Conservation (phyloP, 2,113 vertebrate species). For the Alethe diademata region DNA sequence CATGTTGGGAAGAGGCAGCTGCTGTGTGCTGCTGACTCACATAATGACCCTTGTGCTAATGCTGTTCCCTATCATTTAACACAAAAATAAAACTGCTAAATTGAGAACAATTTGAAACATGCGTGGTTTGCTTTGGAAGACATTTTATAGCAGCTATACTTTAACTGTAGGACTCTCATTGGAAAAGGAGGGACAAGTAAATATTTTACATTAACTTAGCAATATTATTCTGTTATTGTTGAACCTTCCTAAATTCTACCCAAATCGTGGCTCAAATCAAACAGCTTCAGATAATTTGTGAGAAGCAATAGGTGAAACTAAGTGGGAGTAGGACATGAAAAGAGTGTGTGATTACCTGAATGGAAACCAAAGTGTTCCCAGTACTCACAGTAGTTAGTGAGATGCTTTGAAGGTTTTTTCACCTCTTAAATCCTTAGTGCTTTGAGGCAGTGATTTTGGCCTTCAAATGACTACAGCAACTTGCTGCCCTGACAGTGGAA, state of each 20-base stretch:
- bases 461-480: not conserved
- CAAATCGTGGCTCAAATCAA: not conserved
- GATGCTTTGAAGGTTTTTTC: conserved; percentile 30
- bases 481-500: not conserved
- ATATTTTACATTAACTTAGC: conserved; percentile 14
- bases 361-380: not conserved
- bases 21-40: not conserved
- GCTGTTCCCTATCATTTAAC: conserved; percentile 47
- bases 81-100: conserved; percentile 52
- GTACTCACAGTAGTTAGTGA: not conserved
- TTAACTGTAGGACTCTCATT: not conserved
- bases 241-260: not conserved
- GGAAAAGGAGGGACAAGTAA: not conserved
- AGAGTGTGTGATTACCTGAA: not conserved
- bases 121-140: not conserved
- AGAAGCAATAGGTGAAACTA: not conserved
- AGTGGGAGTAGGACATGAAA: not conserved
- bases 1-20: not conserved
- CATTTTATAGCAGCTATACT: not conserved
- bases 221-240: not conserved
- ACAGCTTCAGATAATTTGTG: not conserved
- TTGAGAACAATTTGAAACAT: not conserved
- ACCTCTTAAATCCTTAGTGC: not conserved
- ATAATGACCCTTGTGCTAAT: conserved; percentile 44
- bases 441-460: not conserved